Evolutionary conservation across 2,888 invertebrate species (phyloP), one percentile per base, ranked within the genome.

Genomic region (Muschampia staudingeri): DNA sequence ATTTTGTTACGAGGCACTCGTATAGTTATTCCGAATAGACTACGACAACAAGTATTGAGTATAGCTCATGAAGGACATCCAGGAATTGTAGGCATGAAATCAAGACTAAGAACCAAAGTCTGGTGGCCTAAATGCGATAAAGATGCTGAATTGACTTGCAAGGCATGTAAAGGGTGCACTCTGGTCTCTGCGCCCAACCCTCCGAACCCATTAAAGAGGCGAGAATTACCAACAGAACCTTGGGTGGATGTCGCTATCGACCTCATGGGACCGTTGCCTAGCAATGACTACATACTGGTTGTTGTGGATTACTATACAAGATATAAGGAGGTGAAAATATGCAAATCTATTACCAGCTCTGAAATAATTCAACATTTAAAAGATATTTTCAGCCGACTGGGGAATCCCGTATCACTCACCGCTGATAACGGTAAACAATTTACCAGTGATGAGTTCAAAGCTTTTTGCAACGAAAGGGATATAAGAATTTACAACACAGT

Each of bases 171-270:
- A 73, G 52, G 72, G 5, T 67, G 67, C 16, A 67, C 67, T 34
- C 16, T 67, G 6, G 67, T 67, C 14, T 67, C 67, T 1, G 67
- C 44, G 8, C 72, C 72, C 12, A 73, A 44, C 34, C 72, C 72
- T 5, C 72, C 72, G 5, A 30, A 67, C 7, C 67, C 67, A 14
- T 34, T 67, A 8, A 67, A 67, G 16, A 34, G 67, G 16, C 14
- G 67, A 67, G 67, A 67, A 34, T 34, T 67, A 67, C 67, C 67
- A 34, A 16, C 67, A 34, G 34, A 67, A 30, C 67, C 67, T 16
- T 67, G 67, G 67, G 67, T 67, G 34, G 72, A 73, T 34, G n/a
- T 73, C 5, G 72, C 72, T 9, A 73, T 73, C 9, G 72, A 73
- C 3, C 16, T 73, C 8, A 12, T 73, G n/a, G 72, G 72, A 16